A percentile compares a stretch with the other conserved stretches of the same genome.
phyloP scores from a whole-genome alignment of 2,888 invertebrate species.

The Rhopalosiphum nymphaeae region DNA sequence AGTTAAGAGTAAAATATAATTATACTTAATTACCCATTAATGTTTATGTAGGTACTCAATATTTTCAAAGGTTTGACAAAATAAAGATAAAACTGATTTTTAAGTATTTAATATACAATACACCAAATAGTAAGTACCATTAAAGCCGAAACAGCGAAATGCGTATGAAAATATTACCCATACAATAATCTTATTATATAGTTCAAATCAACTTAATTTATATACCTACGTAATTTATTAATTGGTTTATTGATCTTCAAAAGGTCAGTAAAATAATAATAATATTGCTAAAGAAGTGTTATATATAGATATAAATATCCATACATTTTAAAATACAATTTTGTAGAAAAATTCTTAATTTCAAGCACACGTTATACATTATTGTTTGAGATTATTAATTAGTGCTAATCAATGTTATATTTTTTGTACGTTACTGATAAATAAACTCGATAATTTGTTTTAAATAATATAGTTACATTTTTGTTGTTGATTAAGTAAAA shows the following conservation, averaged over 20 bases:
- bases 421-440: not conserved
- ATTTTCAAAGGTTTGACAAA: not conserved
- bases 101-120: not conserved
- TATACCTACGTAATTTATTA: constrained; percentile 39
- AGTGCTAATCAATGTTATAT: not conserved
- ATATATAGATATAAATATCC: constrained; percentile 2
- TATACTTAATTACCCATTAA: not conserved
- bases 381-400: not conserved
- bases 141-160: not conserved
- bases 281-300: not conserved
- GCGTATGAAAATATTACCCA: not conserved
- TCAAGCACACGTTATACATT: not conserved
- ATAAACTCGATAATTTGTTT: not conserved
- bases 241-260: constrained; percentile 50
- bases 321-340: not conserved
- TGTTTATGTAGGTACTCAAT: not conserved
- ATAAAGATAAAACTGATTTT: not conserved
- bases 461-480: not conserved
- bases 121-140: not conserved
- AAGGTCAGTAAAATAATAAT: constrained; percentile 42
- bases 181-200: not conserved
- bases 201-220: constrained; percentile 24
- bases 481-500: not conserved
- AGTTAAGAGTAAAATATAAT: not conserved
- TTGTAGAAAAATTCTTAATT: not conserved